Evolutionary conservation across 2,888 invertebrate genomes (phyloP), one percentile per base, ranked within the genome.

Genomic region (Gasteruption jaculator): DNA sequence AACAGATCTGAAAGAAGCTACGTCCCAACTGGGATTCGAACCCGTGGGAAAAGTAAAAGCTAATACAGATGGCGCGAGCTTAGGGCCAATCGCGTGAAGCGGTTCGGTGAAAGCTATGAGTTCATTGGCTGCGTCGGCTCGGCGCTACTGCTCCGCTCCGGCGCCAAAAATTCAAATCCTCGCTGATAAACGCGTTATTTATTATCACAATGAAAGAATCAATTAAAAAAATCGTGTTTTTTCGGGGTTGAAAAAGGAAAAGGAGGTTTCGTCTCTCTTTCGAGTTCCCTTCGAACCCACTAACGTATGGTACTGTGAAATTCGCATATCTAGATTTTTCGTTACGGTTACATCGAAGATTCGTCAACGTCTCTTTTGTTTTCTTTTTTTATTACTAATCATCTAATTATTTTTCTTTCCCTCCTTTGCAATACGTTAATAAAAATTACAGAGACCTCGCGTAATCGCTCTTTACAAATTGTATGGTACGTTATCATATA

Each of bases 391-490:
- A 37, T 33, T 41, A 40, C 22, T 40, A n/a, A n/a, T 30, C 15
- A 24, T 37, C 31, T 21, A 20, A 39, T 21, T 34, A 29, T 18
- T 21, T 25, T 22, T 19, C 31, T 32, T 33, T 37, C 42, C 25
- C 35, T 37, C 49, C 41, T 30, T 47, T 37, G 37, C 47, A 48
- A 54, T 53, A 53, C 56, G 60, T 59, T 54, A 58, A 59, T 66
- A 65, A 60, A 65, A 65, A 63, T 61, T 59, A 62, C 57, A 49
- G 49, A 58, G 52, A 53, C 49, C n/a, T n/a, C n/a, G n/a, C n/a
- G n/a, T n/a, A n/a, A n/a, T n/a, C 53, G 42, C 45, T 58, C 55
- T 55, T 56, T 56, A 57, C 56, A 56, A 55, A 52, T 43, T 39
- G 41, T 50, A 42, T 27, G 35, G 43, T 16, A 45, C 41, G 37